Percentiles rank a stretch among this genome's conserved stretches.
Evolutionary conservation across 2,888 invertebrate genomes (phyloP).

Genomic region (Aspidapion aeneum): DNA sequence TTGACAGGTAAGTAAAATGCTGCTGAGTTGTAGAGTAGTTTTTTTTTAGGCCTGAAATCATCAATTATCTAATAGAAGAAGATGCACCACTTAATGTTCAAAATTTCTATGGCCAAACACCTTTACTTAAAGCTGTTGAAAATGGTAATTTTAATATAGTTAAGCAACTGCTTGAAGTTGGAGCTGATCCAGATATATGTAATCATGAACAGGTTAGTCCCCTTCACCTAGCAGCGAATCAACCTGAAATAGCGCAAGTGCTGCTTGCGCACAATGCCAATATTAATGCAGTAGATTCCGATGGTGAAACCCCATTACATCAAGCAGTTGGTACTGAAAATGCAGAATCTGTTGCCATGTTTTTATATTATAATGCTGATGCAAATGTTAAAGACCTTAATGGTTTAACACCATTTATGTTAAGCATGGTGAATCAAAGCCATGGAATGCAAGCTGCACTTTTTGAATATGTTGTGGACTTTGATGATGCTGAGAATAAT

Average conservation of each 20-base stretch:
- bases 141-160: background rate
- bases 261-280: conserved; percentile 32
- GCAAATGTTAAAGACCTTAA: conserved; percentile 22
- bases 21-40: too few relatives aligned
- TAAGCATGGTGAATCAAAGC: background rate
- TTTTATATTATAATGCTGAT: conserved; percentile 35
- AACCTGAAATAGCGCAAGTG: conserved; percentile 1
- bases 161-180: background rate
- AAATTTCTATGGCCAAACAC: background rate
- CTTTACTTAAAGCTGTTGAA: background rate
- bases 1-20: too few relatives aligned
- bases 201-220: background rate
- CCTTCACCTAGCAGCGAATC: background rate
- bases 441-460: background rate
- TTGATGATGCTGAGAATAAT: background rate
- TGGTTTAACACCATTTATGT: conserved; percentile 31
- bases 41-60: background rate
- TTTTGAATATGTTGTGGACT: background rate
- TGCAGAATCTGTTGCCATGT: conserved; percentile 31
- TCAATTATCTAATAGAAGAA: background rate
- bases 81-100: background rate
- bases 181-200: background rate
- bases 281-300: conserved; percentile 28
- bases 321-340: conserved; percentile 24
- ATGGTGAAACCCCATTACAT: conserved; percentile 32